These are phyloP conservation scores for Aphelenchoides fujianensis DNA, from an alignment of 1,140 invertebrate genomes.

Conservation along the genomic window DNA sequence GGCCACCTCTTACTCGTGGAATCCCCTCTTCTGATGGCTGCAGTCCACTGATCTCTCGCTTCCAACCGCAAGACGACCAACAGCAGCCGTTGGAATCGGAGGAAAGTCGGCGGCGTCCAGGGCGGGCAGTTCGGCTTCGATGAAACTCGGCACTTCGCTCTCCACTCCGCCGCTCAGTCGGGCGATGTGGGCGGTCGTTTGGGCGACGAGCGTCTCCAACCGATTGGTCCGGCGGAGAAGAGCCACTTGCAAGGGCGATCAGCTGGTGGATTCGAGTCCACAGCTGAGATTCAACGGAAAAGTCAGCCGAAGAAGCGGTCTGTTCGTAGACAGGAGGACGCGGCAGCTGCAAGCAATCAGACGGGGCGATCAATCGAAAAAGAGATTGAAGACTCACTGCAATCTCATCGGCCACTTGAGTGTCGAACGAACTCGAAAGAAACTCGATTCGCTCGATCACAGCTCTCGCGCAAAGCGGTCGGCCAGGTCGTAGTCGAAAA, in stretches of 20 bases:
- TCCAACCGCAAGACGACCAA: neutral
- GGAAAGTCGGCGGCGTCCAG: neutral
- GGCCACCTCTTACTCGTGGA: too few species aligned
- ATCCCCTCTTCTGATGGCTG: neutral
- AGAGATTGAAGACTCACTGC: neutral
- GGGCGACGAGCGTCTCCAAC: neutral
- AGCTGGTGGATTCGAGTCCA: neutral
- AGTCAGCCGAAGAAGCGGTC: neutral
- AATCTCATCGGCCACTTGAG: neutral
- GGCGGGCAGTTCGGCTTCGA: neutral
- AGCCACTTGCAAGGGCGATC: neutral
- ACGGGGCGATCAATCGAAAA: neutral
- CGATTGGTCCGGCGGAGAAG: conserved; percentile 4
- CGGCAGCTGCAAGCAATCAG: neutral
- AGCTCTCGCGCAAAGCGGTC: too few species aligned
- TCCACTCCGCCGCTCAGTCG: neutral
- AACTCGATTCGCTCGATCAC: neutral
- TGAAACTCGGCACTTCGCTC: neutral
- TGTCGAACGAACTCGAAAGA: neutral
- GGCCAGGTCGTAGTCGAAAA: neutral
- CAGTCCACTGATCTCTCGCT: neutral
- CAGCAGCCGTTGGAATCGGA: neutral
- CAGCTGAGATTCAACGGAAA: neutral
- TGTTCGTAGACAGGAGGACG: neutral
- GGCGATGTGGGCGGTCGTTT: neutral